phyloP scores from a whole-genome alignment of 2,888 invertebrate genomes.

The Zaprionus lineosus region DNA sequence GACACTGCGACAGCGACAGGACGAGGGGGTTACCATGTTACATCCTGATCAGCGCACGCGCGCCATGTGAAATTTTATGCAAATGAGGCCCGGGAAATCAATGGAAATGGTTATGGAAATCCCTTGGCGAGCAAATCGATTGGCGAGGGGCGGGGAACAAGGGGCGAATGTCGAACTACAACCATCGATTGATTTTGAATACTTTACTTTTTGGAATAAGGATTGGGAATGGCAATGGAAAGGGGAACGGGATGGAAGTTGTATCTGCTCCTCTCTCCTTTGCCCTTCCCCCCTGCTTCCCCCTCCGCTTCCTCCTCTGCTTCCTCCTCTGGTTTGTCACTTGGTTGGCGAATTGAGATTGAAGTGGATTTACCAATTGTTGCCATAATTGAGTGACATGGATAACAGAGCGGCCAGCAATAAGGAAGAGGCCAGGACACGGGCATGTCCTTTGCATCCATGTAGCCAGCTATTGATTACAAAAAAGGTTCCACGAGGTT shows the following conservation, averaged over 20 bases:
- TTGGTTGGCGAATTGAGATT: conserved; percentile 68
- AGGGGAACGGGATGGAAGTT: too few relatives aligned
- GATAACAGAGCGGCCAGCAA: conserved; percentile 3
- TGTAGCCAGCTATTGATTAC: conserved; percentile 44
- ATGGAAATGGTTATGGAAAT: conserved; percentile 15
- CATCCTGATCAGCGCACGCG: conserved; percentile 52
- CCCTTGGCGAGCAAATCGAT: conserved; percentile 51
- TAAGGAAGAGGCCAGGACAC: neutral
- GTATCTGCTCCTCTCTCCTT: conserved; percentile 22
- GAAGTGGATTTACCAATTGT: conserved; percentile 75
- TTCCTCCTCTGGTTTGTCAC: conserved; percentile 70
- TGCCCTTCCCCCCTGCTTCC: too few relatives aligned
- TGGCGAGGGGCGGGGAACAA: too few relatives aligned
- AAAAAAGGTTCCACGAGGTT: conserved; percentile 53
- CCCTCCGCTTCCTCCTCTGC: too few relatives aligned
- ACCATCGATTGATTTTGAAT: conserved; percentile 59
- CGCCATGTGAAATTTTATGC: conserved; percentile 64
- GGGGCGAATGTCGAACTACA: conserved; percentile 28
- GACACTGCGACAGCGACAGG: too few relatives aligned
- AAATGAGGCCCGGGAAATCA: conserved; percentile 54
- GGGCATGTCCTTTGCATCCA: neutral
- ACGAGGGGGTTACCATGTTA: conserved; percentile 22
- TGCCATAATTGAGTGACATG: conserved; percentile 75
- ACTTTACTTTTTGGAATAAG: neutral
- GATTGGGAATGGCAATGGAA: neutral